Conservation (phyloP, 2,113 vertebrate species). For the Hemiscyllium ocellatum region DNA sequence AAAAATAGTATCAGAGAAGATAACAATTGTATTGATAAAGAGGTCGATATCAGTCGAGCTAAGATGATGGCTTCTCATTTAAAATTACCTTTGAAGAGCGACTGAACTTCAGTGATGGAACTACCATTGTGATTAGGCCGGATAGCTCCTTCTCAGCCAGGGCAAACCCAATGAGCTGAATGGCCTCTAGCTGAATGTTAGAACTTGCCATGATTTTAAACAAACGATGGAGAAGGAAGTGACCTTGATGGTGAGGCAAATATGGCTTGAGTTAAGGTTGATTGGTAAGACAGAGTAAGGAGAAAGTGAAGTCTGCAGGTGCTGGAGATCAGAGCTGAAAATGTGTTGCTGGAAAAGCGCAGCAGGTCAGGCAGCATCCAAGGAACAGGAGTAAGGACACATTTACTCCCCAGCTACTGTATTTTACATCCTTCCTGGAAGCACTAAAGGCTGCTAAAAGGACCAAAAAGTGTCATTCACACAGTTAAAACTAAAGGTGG, state of each 20-base stretch:
- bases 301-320: too few species aligned
- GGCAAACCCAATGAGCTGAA: background rate
- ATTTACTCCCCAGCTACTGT: background rate
- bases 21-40: background rate
- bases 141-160: background rate
- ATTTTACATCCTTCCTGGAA: background rate
- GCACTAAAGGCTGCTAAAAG: background rate
- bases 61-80: background rate
- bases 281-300: background rate
- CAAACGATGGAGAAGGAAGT: background rate
- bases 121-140: background rate
- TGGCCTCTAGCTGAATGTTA: background rate
- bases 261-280: background rate
- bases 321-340: too few species aligned
- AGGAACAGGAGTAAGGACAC: background rate
- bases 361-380: too few species aligned
- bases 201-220: background rate
- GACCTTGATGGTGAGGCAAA: background rate
- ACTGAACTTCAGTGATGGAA: background rate
- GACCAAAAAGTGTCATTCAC: background rate
- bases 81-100: background rate
- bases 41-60: background rate
- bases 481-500: background rate
- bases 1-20: background rate
- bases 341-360: too few species aligned